Evolutionary conservation across 2,888 invertebrate species (phyloP).

Genomic region (Gisinianus flammeolus): DNA sequence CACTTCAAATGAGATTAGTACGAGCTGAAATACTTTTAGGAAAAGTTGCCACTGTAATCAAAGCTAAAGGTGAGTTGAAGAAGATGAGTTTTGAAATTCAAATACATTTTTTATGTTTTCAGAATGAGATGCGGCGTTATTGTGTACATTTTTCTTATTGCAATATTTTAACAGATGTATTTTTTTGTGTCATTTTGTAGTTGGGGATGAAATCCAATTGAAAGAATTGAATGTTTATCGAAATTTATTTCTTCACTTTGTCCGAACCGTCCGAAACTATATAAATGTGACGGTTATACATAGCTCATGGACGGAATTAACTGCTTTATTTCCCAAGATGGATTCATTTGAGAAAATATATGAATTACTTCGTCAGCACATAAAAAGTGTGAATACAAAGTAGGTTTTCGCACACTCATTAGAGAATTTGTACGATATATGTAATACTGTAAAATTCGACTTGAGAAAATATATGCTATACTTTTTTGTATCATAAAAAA

Average conservation of each 20-base stretch:
- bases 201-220: slow-evolving; percentile 67
- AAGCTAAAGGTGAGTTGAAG: slow-evolving; percentile 53
- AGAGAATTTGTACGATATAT: background rate
- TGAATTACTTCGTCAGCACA: slow-evolving; percentile 73
- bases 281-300: slow-evolving; percentile 77
- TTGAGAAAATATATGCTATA: background rate
- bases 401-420: slow-evolving; percentile 58
- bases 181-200: slow-evolving; percentile 7
- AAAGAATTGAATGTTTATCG: slow-evolving; percentile 74
- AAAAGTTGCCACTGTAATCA: slow-evolving; percentile 67
- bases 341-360: slow-evolving; percentile 76
- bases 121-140: too few species aligned
- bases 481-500: background rate
- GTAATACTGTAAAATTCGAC: background rate
- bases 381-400: slow-evolving; percentile 76
- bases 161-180: too few species aligned
- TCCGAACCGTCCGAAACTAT: slow-evolving; percentile 77
- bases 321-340: slow-evolving; percentile 71
- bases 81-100: too few species aligned
- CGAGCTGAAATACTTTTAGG: slow-evolving; percentile 78
- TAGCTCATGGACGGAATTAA: slow-evolving; percentile 76
- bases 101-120: too few species aligned
- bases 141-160: too few species aligned
- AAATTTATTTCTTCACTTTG: slow-evolving; percentile 77
- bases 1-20: slow-evolving; percentile 75